Conservation (phyloP, 1,140 invertebrate genomes). For the Liolophura sinensis region DNA sequence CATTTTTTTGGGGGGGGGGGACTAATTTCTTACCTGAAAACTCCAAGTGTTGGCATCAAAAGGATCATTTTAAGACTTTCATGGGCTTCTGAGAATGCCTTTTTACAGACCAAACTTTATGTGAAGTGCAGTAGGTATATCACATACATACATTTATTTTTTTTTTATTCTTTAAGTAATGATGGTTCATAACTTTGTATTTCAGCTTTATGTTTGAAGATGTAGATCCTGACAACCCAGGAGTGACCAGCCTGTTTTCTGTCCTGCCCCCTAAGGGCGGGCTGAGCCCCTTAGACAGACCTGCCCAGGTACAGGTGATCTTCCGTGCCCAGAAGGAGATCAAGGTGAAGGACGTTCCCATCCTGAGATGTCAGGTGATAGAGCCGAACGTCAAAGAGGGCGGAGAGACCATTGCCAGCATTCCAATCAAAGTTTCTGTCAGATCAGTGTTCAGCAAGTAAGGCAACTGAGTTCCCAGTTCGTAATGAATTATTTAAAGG, state of each 20-base stretch:
- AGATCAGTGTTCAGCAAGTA: constrained; percentile 58
- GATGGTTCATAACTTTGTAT: constrained; percentile 8
- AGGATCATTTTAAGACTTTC: no score
- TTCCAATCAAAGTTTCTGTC: constrained; percentile 58
- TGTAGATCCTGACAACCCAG: constrained; percentile 35
- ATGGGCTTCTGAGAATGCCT: no score
- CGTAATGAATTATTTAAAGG: no score
- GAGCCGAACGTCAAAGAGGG: constrained; percentile 53
- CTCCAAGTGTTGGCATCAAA: no score
- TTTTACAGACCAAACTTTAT: no score
- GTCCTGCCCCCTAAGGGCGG: constrained; percentile 47
- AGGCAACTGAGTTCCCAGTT: constrained; percentile 11
- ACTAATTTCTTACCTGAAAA: no score
- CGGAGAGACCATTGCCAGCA: constrained; percentile 56
- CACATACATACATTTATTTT: no score
- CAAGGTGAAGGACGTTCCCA: constrained; percentile 50
- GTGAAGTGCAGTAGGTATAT: no score
- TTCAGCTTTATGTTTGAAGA: constrained; percentile 53
- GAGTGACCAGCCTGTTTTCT: constrained; percentile 47
- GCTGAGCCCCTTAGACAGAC: constrained; percentile 47
- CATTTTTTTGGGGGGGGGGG: no score
- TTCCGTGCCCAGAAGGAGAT: constrained; percentile 55
- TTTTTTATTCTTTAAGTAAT: no score
- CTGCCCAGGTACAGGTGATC: constrained; percentile 49
- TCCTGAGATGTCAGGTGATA: constrained; percentile 57